Conservation (phyloP, 2,888 invertebrate genomes). For the Oxyteleia sp. region DNA sequence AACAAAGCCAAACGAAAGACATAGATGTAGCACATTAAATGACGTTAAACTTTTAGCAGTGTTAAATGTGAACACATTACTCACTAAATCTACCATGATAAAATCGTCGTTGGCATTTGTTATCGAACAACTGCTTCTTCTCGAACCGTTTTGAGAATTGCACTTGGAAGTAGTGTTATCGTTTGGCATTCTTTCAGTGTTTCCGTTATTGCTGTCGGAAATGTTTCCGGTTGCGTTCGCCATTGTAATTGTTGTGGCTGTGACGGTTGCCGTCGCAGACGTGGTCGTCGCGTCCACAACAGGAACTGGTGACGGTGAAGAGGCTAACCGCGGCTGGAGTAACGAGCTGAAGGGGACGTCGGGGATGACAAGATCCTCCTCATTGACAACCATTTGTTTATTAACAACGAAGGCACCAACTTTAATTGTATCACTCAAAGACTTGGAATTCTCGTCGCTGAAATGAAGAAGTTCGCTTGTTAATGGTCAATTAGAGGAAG, state of each 20-base stretch:
- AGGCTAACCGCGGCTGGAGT: slow-evolving; percentile 86
- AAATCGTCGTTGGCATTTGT: slow-evolving; percentile 90
- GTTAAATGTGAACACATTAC: slow-evolving; percentile 78
- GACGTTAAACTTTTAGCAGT: slow-evolving; percentile 53
- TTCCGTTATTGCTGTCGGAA: slow-evolving; percentile 85
- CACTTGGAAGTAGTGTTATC: slow-evolving; percentile 86
- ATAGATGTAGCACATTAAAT: too few species aligned
- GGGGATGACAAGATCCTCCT: slow-evolving; percentile 89
- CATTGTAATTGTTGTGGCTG: slow-evolving; percentile 57
- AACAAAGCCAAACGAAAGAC: too few species aligned
- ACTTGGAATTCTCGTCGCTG: slow-evolving; percentile 91
- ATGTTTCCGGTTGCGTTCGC: slow-evolving; percentile 44
- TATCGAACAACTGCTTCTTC: slow-evolving; percentile 88
- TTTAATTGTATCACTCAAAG: slow-evolving; percentile 92
- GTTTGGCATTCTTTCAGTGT: slow-evolving; percentile 79
- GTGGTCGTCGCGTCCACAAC: slow-evolving; percentile 74
- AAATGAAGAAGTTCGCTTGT: slow-evolving; percentile 77
- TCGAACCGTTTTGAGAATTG: slow-evolving; percentile 86
- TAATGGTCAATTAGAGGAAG: too few species aligned
- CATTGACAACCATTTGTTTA: slow-evolving; percentile 89
- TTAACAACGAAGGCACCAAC: slow-evolving; percentile 93
- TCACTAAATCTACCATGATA: slow-evolving; percentile 92
- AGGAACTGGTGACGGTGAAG: slow-evolving; percentile 81
- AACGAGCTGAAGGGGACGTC: slow-evolving; percentile 91
- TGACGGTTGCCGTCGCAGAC: slow-evolving; percentile 46